Conservation (phyloP, 2,888 invertebrate genomes). For the Alloplasta piceator region DNA sequence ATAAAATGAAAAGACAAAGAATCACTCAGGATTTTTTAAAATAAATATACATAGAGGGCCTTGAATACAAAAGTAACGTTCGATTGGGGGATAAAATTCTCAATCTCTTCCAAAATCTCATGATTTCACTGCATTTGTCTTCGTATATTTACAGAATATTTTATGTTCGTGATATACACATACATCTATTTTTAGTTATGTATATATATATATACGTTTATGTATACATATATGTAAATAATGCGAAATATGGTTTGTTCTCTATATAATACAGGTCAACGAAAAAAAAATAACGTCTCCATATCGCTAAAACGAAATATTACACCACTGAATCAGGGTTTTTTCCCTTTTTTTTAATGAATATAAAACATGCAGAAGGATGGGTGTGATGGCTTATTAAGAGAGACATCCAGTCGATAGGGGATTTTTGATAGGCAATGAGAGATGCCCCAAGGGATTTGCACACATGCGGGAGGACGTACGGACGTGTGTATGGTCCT, state of each 20-base stretch:
- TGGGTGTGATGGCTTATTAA: neutral
- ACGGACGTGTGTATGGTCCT: too few species aligned
- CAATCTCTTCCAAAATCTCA: constrained; percentile 8
- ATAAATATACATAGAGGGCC: too few species aligned
- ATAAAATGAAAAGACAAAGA: neutral
- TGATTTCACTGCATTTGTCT: constrained; percentile 68
- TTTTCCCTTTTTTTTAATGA: neutral
- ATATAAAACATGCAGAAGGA: constrained; percentile 1
- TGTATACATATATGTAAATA: constrained; percentile 22
- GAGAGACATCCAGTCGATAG: constrained; percentile 7
- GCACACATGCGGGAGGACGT: neutral
- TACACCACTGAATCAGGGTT: neutral
- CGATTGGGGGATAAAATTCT: constrained; percentile 28
- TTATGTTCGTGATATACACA: constrained; percentile 72
- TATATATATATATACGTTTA: constrained; percentile 50
- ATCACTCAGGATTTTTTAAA: neutral
- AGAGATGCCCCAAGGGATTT: constrained; percentile 11
- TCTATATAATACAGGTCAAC: constrained; percentile 48
- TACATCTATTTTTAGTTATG: constrained; percentile 50
- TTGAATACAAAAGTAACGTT: constrained; percentile 6
- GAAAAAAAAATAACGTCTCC: constrained; percentile 31
- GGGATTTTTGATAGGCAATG: constrained; percentile 26
- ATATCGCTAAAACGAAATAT: constrained; percentile 5
- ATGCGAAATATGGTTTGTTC: constrained; percentile 26
- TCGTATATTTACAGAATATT: constrained; percentile 78